A percentile compares a stretch with the other conserved stretches of the same genome.
Evolutionary conservation across 2,113 vertebrate species (phyloP).

Genomic region (Gasterosteus aculeatus): DNA sequence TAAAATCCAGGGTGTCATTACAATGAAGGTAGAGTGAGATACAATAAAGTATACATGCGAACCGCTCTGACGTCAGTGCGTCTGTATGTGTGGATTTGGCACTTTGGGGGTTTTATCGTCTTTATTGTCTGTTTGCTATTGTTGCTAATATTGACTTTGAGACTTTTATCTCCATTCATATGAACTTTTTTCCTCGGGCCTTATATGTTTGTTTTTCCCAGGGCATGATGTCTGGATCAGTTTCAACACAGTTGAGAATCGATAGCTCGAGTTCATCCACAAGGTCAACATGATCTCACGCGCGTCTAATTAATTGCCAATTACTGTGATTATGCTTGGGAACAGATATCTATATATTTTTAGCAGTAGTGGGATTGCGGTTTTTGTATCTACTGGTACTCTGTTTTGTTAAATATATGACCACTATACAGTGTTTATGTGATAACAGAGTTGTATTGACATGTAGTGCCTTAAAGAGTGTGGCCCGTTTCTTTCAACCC

Average conservation of each 20-base stretch:
- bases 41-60: slow-evolving; percentile 90
- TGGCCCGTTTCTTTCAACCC: slow-evolving; percentile 26
- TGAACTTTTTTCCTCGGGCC: slow-evolving; percentile 1
- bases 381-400: slow-evolving; percentile 11
- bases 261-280: slow-evolving; percentile 74
- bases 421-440: slow-evolving; percentile 56
- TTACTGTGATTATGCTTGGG: slow-evolving; percentile 65
- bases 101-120: neutral
- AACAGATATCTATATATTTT: neutral
- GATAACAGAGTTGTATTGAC: slow-evolving; percentile 52
- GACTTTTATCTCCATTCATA: slow-evolving; percentile 1
- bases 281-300: slow-evolving; percentile 71
- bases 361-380: neutral
- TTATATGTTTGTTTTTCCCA: neutral
- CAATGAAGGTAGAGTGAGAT: slow-evolving; percentile 86
- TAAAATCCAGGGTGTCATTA: slow-evolving; percentile 87
- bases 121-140: neutral
- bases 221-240: slow-evolving; percentile 58
- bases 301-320: slow-evolving; percentile 74
- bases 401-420: slow-evolving; percentile 36
- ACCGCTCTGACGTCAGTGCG: slow-evolving; percentile 85
- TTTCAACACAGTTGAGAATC: slow-evolving; percentile 68
- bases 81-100: neutral
- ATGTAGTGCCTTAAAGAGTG: slow-evolving; percentile 44
- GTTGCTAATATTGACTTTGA: neutral